Evolutionary conservation across 2,113 vertebrate species (phyloP), one percentile per base, ranked within the genome.

Genomic region (Mesocricetus auratus): DNA sequence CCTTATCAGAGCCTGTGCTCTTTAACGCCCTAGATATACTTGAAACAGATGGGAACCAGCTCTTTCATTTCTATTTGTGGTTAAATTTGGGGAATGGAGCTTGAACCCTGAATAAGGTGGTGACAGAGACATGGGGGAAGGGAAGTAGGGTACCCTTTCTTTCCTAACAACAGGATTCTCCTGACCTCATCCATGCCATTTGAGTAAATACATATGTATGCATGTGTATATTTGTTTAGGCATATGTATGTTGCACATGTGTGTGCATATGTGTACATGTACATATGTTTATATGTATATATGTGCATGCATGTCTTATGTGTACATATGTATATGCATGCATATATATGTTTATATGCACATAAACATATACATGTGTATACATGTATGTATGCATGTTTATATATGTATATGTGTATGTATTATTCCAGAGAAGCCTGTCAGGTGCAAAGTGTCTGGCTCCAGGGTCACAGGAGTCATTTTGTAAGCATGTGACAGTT

Each of bases 21-120:
- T 90, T 95, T 93, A 91, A 62, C 7, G 47, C 82, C 31, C 86
- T 45, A 97, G 92, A 94, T 91, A 95, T 88, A 95, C 93, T 97
- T 96, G 77, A 96, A 86, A 58, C 64, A 88, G 60, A 91, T 94
- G 53, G 53, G 82, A 97, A 8, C 56, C 26, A 47, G 79, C 82
- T 36, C 73, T 90, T 92, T 85, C 74, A 56, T 77, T 94, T 66
- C 42, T 91, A 60, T 88, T 86, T 81, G 60, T 62, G 53, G 50
- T 71, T 97, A 92, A 82, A 83, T 94, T 86, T 64, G 17, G 64
- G 86, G 39, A 87, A 26, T n/a, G 42, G 69, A 13, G 10, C 88
- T 45, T 83, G 94, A 95, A 77, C 60, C 36, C 75, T 95, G 33
- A 82, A 5, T 50, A 45, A 47, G 24, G 29, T 31, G 31, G 16